These are phyloP conservation scores for Diplolepis rosae DNA, from an alignment of 2,888 invertebrate species.

Conservation along the genomic window DNA sequence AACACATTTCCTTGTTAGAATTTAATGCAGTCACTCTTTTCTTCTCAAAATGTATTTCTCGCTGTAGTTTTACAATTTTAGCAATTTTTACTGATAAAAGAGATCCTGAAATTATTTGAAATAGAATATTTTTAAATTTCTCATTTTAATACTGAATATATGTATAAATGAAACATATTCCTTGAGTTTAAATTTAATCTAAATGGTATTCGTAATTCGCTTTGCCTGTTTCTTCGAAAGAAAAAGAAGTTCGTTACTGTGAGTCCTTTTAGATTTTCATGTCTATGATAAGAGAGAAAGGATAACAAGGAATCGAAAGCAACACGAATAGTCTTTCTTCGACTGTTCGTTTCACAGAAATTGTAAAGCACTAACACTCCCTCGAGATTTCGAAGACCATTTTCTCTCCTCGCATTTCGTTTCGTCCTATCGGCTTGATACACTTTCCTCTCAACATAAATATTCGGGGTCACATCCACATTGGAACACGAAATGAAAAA, in stretches of 20 bases:
- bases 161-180: too few species aligned
- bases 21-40: not conserved
- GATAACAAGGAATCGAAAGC: conserved; percentile 28
- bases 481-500: conserved; percentile 5
- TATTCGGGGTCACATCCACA: conserved; percentile 6
- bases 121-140: too few species aligned
- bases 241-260: conserved; percentile 9
- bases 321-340: conserved; percentile 17
- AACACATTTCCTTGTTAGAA: conserved; percentile 5
- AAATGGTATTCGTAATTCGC: not conserved
- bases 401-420: conserved; percentile 20
- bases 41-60: not conserved
- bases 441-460: conserved; percentile 27
- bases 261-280: conserved; percentile 6
- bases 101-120: too few species aligned
- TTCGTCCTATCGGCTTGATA: conserved; percentile 26
- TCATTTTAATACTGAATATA: too few species aligned
- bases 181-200: too few species aligned
- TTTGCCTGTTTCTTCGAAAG: not conserved
- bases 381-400: conserved; percentile 22
- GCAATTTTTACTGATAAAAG: not conserved
- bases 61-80: not conserved
- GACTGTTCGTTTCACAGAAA: conserved; percentile 13
- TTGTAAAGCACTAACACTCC: conserved; percentile 29
- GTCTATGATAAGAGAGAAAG: conserved; percentile 24